Evolutionary conservation across 2,888 invertebrate genomes (phyloP), one percentile per base, ranked within the genome.

Genomic region (Molanna angustata): DNA sequence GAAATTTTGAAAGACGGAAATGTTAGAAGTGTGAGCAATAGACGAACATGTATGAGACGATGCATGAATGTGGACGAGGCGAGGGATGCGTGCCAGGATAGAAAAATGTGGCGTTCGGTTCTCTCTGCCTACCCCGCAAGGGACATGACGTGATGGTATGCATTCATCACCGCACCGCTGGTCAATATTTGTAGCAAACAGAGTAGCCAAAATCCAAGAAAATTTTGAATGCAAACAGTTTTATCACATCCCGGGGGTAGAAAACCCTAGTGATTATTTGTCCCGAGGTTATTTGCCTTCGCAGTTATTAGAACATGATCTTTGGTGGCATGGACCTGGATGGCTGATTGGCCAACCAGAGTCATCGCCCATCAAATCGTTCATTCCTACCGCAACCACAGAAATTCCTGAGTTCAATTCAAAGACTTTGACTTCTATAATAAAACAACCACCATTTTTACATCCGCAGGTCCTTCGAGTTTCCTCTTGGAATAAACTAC

Each of bases 91-190:
- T n/a, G n/a, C n/a, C n/a, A n/a, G n/a, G n/a, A n/a, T n/a, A n/a
- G n/a, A n/a, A n/a, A n/a, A n/a, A n/a, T n/a, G n/a, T n/a, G n/a
- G n/a, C n/a, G n/a, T n/a, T n/a, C n/a, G n/a, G n/a, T n/a, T n/a
- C n/a, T n/a, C n/a, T n/a, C n/a, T n/a, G n/a, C n/a, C n/a, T n/a
- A n/a, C n/a, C n/a, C n/a, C n/a, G n/a, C n/a, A n/a, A n/a, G n/a
- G n/a, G n/a, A n/a, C n/a, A n/a, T n/a, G n/a, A n/a, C n/a, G n/a
- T n/a, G n/a, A n/a, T n/a, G n/a, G 35, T 11, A 35, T 35, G 4
- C 35, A 35, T 35, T 35, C 35, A 35, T 35, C 13, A 6, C 35
- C 35, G 35, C 35, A 35, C 35, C 35, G 35, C 35, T 35, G 35
- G 35, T 35, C 35, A 13, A 35, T 35, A 4, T 35, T 35, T 14